A percentile compares a stretch with the other conserved stretches of the same genome.
Conservation (phyloP, 2,797 vertebrate species). For the Chlorospingus semifuscus region DNA sequence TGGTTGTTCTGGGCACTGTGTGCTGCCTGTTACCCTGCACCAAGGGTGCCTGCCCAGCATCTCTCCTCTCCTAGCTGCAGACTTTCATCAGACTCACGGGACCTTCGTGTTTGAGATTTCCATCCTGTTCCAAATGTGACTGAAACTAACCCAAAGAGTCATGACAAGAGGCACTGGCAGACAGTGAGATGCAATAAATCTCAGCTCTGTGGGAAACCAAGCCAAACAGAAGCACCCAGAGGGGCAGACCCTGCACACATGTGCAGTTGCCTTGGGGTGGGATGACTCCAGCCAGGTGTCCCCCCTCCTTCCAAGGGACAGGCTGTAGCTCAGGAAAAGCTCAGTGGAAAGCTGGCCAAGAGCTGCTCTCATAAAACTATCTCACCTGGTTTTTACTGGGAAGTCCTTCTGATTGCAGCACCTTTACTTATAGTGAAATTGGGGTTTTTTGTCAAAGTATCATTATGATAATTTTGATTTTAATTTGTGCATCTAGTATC, state of each 20-base stretch:
- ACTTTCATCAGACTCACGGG: background rate
- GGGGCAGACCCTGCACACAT: accelerated
- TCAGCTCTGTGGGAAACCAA: background rate
- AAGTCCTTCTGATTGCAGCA: background rate
- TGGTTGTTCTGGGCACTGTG: background rate
- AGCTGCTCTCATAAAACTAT: background rate
- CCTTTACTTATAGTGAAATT: background rate
- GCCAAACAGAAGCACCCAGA: background rate
- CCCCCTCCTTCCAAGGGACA: background rate
- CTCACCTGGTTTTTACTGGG: background rate
- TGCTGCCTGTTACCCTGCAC: background rate
- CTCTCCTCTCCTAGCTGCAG: background rate
- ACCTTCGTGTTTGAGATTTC: background rate
- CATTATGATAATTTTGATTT: background rate
- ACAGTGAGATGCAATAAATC: background rate
- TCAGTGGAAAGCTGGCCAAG: background rate
- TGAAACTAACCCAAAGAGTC: background rate
- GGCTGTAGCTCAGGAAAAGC: background rate
- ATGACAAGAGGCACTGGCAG: background rate
- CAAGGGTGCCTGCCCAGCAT: accelerated
- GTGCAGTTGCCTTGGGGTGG: background rate
- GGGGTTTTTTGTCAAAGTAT: background rate
- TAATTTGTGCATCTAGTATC: background rate
- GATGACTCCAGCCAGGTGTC: background rate
- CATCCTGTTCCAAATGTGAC: background rate